Evolutionary conservation across 2,113 vertebrate genomes (phyloP).

Genomic region (Tachuris rubrigastra): DNA sequence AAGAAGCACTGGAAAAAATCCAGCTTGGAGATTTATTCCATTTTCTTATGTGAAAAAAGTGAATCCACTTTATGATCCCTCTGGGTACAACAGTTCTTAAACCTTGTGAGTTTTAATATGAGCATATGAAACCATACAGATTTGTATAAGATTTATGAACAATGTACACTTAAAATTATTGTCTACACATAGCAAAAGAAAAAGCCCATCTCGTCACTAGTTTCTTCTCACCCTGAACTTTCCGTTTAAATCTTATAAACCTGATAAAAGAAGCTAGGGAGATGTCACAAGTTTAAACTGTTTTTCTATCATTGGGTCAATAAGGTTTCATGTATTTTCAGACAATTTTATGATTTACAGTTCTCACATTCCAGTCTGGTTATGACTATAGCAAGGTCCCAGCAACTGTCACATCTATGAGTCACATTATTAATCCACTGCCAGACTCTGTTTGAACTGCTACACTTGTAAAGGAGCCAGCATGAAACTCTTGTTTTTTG

Average conservation of each 20-base stretch:
- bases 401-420: constrained; percentile 9
- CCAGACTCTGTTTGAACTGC: constrained; percentile 35
- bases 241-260: constrained; percentile 44
- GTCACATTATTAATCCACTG: constrained; percentile 50
- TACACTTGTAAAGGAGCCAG: constrained; percentile 16
- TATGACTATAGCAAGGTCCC: constrained; percentile 20
- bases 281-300: neutral
- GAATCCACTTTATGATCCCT: constrained; percentile 16
- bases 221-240: constrained; percentile 31
- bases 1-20: neutral
- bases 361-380: constrained; percentile 51
- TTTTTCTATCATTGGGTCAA: neutral
- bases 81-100: constrained; percentile 12
- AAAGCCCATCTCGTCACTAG: neutral
- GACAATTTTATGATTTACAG: constrained; percentile 29
- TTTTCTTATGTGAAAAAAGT: neutral
- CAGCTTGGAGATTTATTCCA: constrained; percentile 5
- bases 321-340: constrained; percentile 16
- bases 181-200: neutral
- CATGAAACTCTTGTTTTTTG: neutral
- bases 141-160: constrained; percentile 37
- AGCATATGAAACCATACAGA: neutral
- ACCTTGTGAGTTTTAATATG: neutral
- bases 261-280: neutral
- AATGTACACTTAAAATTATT: neutral